Conservation (phyloP, 2,113 vertebrate genomes). For the Percina caprodes region DNA sequence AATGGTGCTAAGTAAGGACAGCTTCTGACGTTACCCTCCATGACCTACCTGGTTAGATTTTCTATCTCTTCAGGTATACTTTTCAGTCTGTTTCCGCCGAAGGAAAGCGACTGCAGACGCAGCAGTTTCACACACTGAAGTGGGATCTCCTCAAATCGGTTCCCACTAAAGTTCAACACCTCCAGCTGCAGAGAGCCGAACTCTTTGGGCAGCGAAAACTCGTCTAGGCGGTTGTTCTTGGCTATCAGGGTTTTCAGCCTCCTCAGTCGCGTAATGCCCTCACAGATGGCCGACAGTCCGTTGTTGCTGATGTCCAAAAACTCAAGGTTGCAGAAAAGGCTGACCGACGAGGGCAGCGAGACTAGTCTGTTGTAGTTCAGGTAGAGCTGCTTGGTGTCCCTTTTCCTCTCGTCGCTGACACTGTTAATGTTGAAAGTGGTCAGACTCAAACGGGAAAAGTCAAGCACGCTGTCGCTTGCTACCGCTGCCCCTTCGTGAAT, state of each 20-base stretch:
- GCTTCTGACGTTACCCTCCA: too few relatives aligned
- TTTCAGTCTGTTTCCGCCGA: conserved; percentile 95
- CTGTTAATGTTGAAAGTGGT: conserved; percentile 75
- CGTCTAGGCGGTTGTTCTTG: conserved; percentile 95
- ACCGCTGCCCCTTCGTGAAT: conserved; percentile 67
- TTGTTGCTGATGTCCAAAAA: conserved; percentile 95
- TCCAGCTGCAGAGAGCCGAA: conserved; percentile 89
- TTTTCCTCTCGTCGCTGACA: conserved; percentile 80
- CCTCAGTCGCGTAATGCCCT: conserved; percentile 85
- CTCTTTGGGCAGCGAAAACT: conserved; percentile 91
- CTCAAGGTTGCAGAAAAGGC: conserved; percentile 88
- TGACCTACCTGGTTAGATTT: conserved; percentile 88
- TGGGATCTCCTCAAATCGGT: conserved; percentile 92
- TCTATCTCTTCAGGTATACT: conserved; percentile 93
- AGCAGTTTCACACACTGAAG: conserved; percentile 86
- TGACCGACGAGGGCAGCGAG: conserved; percentile 84
- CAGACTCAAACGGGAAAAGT: conserved; percentile 85
- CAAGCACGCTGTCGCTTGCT: conserved; percentile 80
- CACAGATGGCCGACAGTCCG: conserved; percentile 86
- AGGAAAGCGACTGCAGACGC: conserved; percentile 91
- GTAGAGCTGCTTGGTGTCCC: conserved; percentile 86
- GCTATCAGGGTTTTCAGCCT: conserved; percentile 91
- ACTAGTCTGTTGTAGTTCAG: conserved; percentile 87
- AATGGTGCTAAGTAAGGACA: neutral
- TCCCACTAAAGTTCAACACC: conserved; percentile 95